A percentile compares a stretch with the other conserved stretches of the same genome.
These are phyloP conservation scores for Taenioides sp. DNA, from an alignment of 2,797 vertebrate genomes.

Conservation along the genomic window DNA sequence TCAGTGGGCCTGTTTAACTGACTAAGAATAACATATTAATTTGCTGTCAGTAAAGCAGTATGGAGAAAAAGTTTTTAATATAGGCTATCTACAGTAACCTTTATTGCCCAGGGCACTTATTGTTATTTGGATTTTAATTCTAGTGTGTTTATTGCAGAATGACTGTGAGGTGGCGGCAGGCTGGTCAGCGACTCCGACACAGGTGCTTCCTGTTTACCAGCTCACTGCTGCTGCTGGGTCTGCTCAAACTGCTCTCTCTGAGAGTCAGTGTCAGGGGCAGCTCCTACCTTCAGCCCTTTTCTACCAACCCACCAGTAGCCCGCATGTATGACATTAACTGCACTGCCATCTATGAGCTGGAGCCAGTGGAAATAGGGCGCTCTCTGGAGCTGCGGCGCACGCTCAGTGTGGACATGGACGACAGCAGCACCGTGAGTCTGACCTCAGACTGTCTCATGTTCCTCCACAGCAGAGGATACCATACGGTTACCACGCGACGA, in stretches of 20 bases:
- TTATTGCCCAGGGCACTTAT: neutral
- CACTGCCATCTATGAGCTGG: conserved; percentile 84
- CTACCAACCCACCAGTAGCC: conserved; percentile 69
- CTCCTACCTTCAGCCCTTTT: conserved; percentile 81
- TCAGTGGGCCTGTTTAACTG: neutral
- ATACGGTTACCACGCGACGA: conserved; percentile 69
- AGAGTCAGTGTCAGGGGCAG: conserved; percentile 62
- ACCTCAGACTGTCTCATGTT: conserved; percentile 81
- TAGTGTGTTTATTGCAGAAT: conserved; percentile 76
- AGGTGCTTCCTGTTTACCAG: conserved; percentile 76
- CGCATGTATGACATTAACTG: conserved; percentile 81
- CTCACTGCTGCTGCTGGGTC: conserved; percentile 79
- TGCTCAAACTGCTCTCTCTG: conserved; percentile 79
- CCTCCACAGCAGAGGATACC: conserved; percentile 74
- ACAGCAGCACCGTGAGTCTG: conserved; percentile 77
- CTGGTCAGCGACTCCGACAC: conserved; percentile 65
- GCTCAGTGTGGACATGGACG: conserved; percentile 78
- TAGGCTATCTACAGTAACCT: neutral
- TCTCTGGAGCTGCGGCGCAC: conserved; percentile 82
- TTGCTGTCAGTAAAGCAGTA: neutral
- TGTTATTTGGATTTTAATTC: neutral
- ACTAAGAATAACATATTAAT: neutral
- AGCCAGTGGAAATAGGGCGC: conserved; percentile 88
- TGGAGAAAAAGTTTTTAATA: neutral
- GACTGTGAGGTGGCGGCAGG: conserved; percentile 78